Evolutionary conservation across 2,113 vertebrate species (phyloP).

Genomic region (Bujurquina vittata): DNA sequence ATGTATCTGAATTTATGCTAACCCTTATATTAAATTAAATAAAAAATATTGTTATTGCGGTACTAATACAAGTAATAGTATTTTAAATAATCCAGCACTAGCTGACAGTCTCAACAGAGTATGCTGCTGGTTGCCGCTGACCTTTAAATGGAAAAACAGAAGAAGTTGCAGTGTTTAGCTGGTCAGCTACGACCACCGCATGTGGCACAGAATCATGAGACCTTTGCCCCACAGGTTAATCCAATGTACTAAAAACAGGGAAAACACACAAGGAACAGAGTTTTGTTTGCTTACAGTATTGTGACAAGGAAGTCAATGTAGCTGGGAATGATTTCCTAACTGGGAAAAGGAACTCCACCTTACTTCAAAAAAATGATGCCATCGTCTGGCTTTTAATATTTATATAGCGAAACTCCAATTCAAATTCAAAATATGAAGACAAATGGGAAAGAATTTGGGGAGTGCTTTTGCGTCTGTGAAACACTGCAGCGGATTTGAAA

Average conservation of each 20-base stretch:
- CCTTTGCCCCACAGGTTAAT: too few relatives aligned
- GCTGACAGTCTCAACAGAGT: too few relatives aligned
- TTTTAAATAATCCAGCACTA: too few relatives aligned
- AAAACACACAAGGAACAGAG: not conserved
- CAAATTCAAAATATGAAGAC: not conserved
- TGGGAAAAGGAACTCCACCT: not conserved
- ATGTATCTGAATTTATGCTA: not conserved
- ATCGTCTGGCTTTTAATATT: not conserved
- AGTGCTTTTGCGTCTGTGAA: too few relatives aligned
- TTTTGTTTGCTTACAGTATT: not conserved
- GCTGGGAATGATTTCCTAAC: not conserved
- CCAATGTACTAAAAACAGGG: too few relatives aligned
- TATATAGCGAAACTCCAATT: not conserved
- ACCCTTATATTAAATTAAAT: not conserved
- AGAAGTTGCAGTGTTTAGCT: not conserved
- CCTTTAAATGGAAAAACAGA: not conserved
- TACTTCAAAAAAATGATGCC: not conserved
- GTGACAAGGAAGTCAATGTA: not conserved
- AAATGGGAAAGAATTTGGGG: not conserved
- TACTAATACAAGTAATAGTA: not conserved
- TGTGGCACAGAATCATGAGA: too few relatives aligned
- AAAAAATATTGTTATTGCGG: not conserved
- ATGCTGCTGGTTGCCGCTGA: not conserved
- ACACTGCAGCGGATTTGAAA: not conserved
- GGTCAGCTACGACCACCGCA: too few relatives aligned